Base-by-base conservation (phyloP, 2,797 vertebrate genomes). In the Gorsachius magnificus region DNA sequence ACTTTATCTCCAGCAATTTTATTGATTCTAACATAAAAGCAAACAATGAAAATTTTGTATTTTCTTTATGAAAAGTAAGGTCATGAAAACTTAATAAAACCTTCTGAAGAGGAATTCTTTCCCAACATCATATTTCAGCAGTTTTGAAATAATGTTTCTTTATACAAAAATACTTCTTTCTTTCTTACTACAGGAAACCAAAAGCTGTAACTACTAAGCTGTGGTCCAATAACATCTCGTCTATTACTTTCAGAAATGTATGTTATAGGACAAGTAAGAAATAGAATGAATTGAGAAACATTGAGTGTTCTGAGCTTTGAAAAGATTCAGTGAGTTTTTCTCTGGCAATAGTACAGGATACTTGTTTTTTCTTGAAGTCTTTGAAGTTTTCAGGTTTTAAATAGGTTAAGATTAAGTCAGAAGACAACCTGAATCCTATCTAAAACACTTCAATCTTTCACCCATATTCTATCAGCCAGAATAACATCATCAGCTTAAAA, bases 141-240 rank as follows among this genome's bases (percentile, higher is more conserved):
- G 57, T 90, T 92, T 53, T 64, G 8, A 69, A 90, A 71, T 11
- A 56, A 7, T 48, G 16, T 41, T 3, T 60, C 35, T 87, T 87
- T 66, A 36, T 46, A 70, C 5, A 51, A 77, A 74, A 33, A 3
- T 36, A 31, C 38, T 13, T 31, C 4, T 79, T 91, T 75, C 72
- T 74, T 90, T 74, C 43, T 87, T 78, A 50, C 56, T 87, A 64
- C 68, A 71, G 51, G 38, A 77, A 90, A 80, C 29, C 36, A 78
- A 88, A 87, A 51, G 16, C 18, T 65, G 24, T 57, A 83, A 81
- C 33, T 95, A 18, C 56, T 43, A 89, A 77, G 10, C 11, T 70
- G 16, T 46, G 13, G 35, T 95, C 80, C 89, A 95, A 75, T 82
- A 95, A 89, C 88, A 96, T 43, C 57, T 75, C 38, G 63, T 61